Percentiles rank a stretch among this genome's conserved stretches.
These are phyloP conservation scores for Macaria liturata DNA, from an alignment of 2,888 invertebrate species.

Conservation along the genomic window DNA sequence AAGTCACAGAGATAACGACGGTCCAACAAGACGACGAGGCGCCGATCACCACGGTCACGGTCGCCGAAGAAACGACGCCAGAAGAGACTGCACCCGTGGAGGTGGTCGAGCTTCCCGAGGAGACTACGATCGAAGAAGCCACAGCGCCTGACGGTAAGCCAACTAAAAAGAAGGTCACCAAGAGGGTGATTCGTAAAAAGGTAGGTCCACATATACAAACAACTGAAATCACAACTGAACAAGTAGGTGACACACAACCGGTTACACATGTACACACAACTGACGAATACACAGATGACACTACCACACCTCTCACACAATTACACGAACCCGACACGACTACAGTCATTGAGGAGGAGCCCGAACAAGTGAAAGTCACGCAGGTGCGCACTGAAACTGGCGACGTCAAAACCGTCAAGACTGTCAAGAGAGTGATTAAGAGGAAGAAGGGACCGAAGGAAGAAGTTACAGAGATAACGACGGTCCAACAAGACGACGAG, in stretches of 20 bases:
- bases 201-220: conserved; percentile 50
- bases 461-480: conserved; percentile 55
- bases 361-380: conserved; percentile 39
- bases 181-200: conserved; percentile 63
- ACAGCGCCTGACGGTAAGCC: conserved; percentile 47
- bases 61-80: conserved; percentile 36
- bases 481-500: conserved; percentile 50
- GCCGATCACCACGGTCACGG: conserved; percentile 47
- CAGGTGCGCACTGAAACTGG: conserved; percentile 38
- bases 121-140: conserved; percentile 49
- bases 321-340: conserved; percentile 34
- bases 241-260: conserved; percentile 46
- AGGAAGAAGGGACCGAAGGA: conserved; percentile 53
- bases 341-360: conserved; percentile 42
- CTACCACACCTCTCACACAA: conserved; percentile 35
- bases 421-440: conserved; percentile 51
- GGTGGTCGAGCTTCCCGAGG: conserved; percentile 52
- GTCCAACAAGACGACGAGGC: conserved; percentile 62
- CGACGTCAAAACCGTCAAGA: conserved; percentile 37
- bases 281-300: conserved; percentile 48
- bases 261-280: conserved; percentile 46
- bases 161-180: conserved; percentile 53
- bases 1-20: conserved; percentile 70
- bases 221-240: conserved; percentile 47
- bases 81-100: conserved; percentile 41